phyloP scores from a whole-genome alignment of 2,113 vertebrate species.

The Python bivittatus region DNA sequence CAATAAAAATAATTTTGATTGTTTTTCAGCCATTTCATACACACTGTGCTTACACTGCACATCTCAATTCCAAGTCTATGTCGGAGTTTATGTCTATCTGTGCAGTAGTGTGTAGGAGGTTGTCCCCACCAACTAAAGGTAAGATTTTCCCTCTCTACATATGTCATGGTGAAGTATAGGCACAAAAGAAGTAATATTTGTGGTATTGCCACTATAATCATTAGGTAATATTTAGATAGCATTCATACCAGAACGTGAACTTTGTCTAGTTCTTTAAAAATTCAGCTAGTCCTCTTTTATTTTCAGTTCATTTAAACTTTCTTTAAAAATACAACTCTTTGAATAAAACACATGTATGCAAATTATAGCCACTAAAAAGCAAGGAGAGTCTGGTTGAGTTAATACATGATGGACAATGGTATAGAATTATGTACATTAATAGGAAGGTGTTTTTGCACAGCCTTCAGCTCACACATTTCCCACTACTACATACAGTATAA shows the following conservation, averaged over 20 bases:
- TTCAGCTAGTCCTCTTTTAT: neutral
- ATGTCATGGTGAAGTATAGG: conserved; percentile 53
- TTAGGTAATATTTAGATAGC: neutral
- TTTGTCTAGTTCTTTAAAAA: neutral
- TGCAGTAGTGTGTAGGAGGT: too few species aligned
- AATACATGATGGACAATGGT: neutral
- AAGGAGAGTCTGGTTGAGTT: neutral
- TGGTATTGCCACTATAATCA: neutral
- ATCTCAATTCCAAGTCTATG: too few species aligned
- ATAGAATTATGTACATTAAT: neutral
- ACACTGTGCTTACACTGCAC: too few species aligned
- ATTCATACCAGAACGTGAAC: neutral
- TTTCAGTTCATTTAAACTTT: neutral
- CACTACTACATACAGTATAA: neutral
- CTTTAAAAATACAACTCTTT: neutral
- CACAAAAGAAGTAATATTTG: conserved; percentile 43
- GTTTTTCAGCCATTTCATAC: too few species aligned
- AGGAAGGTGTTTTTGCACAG: neutral
- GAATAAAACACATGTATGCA: neutral
- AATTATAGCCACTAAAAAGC: neutral
- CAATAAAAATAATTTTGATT: too few species aligned
- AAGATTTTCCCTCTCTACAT: too few species aligned
- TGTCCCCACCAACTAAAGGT: too few species aligned
- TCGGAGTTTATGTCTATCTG: too few species aligned
- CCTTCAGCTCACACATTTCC: neutral